Evolutionary conservation across 2,797 vertebrate species (phyloP), one percentile per base, ranked within the genome.

Genomic region (Sebastes diploproa): DNA sequence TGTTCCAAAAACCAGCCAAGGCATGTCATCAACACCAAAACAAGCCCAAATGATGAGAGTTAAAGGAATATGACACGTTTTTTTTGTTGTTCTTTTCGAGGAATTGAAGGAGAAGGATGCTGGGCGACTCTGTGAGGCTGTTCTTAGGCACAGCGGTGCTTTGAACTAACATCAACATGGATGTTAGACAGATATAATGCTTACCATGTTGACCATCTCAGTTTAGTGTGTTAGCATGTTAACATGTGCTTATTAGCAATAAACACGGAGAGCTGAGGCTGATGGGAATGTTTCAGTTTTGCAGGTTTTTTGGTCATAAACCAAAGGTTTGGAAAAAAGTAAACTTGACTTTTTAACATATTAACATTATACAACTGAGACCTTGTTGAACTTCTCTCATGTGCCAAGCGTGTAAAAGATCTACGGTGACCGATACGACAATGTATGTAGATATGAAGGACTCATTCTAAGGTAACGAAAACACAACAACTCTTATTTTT

Each of bases 1-100:
- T 18, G 32, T 18, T 67, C 68, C 81, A 46, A 50, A 59, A 77
- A 63, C 2, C 56, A 46, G 27, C 27, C 70, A 46, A 30, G 29
- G 81, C 68, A 22, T 71, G 64, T 11, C 71, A 67, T 14, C 70
- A 59, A 66, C 70, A 69, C 68, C 65, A 54, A 56, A 72, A 79
- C 76, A 58, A 72, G 58, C 69, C 77, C 27, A 11, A 4, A 63
- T 62, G 71, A 84, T 55, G 50, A 59, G 25, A 22, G 42, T 5
- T 64, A n/a, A 70, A 61, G 25, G 12, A 54, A 38, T 25, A 1
- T 42, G 32, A 32, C 30, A 6, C 3, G 71, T 36, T n/a, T 62
- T 42, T 42, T 0, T 18, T 60, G 36, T 23, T 58, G 2, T 46
- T 46, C 0, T 18, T 29, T 29, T 4, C 14, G 29, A 8, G 60